Conservation (phyloP, 2,113 vertebrate species). For the Apodemus sylvaticus region DNA sequence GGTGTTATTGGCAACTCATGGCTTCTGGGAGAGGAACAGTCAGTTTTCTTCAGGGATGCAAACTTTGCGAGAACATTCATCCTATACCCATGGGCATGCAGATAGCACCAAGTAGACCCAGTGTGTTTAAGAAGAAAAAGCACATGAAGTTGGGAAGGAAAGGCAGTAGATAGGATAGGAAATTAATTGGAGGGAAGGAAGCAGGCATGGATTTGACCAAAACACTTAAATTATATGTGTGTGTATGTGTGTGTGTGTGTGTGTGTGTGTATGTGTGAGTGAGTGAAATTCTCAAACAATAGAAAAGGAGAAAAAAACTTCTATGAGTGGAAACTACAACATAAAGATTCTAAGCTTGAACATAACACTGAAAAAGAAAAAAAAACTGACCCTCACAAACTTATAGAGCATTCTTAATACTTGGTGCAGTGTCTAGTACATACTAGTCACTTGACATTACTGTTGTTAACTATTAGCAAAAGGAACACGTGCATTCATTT, state of each 20-base stretch:
- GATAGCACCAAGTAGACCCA: neutral
- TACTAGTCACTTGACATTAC: neutral
- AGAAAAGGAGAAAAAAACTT: neutral
- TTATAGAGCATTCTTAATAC: neutral
- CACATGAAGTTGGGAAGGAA: neutral
- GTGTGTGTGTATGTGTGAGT: neutral
- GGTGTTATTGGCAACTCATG: neutral
- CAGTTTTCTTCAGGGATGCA: neutral
- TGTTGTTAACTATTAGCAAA: slow-evolving; percentile 14
- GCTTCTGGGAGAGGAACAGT: neutral
- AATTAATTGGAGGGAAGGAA: neutral
- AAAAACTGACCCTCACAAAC: neutral
- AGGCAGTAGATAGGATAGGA: neutral
- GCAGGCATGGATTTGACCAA: neutral
- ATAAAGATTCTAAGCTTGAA: neutral
- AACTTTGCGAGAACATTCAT: neutral
- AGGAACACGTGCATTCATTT: neutral
- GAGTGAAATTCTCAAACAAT: neutral
- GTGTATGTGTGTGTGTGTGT: neutral
- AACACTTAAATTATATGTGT: neutral
- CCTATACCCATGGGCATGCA: neutral
- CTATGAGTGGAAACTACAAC: neutral
- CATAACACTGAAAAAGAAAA: neutral
- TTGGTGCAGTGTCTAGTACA: neutral
- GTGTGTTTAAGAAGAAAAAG: neutral